Base-by-base conservation (phyloP, 2,888 invertebrate species). In the Limnephilus rhombicus region DNA sequence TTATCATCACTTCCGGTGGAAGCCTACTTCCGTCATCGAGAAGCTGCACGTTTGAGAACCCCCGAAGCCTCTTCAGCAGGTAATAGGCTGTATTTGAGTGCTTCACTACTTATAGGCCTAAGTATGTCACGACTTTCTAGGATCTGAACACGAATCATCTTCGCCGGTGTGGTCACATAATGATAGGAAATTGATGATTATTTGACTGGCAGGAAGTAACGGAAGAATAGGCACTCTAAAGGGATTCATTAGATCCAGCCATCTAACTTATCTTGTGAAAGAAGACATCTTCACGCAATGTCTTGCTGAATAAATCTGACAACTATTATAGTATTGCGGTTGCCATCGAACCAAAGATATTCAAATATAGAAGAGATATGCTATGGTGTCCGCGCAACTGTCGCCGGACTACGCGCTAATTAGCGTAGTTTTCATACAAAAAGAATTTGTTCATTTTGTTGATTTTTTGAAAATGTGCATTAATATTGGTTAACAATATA, bases 71-170 rank as follows among this genome's bases (percentile, higher is more conserved):
- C 68, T 9, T 68, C 68, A n/a, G 1, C 24, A 68, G 18, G 68
- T 24, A 68, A 1, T 24, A n/a, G 68, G 68, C 68, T 24, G 68
- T 68, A 24, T n/a, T 68, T 68, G 9, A 68, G 24, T 68, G 9
- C 83, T 15, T 82, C 83, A 18, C 18, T 24, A 34, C 34, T 37
- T 83, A 83, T 37, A 68, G 68, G 68, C 37, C 12, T 24, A 37
- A 83, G 83, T 83, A 41, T 31, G 83, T 83, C 83, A 83, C 83
- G 83, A 37, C 83, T 34, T 37, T 41, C 83, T 15, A 34, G 37
- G 37, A 83, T 83, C 83, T 18, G 24, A 13, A 68, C 82, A 83
- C 83, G 37, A 34, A 83, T 68, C 37, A 83, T 31, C 83, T 83
- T 34, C 83, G 37, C 68, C 24, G 68, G 24, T 68, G 68, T n/a